Conservation (phyloP, 2,888 invertebrate genomes). For the Amblyteles armatorius region DNA sequence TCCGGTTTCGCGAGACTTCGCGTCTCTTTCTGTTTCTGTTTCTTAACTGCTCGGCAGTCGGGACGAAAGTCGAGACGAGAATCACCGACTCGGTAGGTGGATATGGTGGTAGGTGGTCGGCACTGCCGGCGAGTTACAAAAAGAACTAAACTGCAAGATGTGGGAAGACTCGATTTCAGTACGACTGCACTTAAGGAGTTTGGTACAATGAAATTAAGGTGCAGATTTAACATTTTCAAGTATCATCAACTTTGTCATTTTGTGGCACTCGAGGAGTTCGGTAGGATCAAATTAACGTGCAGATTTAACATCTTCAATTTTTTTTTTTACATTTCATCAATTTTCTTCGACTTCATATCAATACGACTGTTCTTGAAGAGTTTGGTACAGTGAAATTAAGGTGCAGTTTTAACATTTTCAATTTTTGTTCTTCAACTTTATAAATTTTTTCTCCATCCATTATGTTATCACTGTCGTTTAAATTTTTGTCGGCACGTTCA, state of each 20-base stretch:
- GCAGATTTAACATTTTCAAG: neutral
- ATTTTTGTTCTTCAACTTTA: neutral
- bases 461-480: neutral
- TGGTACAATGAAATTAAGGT: neutral
- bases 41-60: conserved; percentile 11
- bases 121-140: conserved; percentile 2
- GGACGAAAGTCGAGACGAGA: conserved; percentile 52
- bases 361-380: neutral
- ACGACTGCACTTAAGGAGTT: neutral
- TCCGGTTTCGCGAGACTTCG: conserved; percentile 55
- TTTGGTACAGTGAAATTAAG: neutral
- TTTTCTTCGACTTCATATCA: neutral
- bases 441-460: neutral
- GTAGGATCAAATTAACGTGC: neutral
- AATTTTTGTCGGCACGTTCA: neutral
- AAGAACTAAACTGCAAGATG: conserved; percentile 15
- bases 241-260: no score
- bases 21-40: conserved; percentile 43
- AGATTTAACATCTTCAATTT: neutral
- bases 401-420: neutral
- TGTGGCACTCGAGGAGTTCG: neutral
- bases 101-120: neutral
- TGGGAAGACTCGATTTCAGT: conserved; percentile 32
- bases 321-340: no score
- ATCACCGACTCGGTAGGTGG: conserved; percentile 40